phyloP scores from a whole-genome alignment of 2,888 invertebrate genomes.

The Lysandra bellargus region DNA sequence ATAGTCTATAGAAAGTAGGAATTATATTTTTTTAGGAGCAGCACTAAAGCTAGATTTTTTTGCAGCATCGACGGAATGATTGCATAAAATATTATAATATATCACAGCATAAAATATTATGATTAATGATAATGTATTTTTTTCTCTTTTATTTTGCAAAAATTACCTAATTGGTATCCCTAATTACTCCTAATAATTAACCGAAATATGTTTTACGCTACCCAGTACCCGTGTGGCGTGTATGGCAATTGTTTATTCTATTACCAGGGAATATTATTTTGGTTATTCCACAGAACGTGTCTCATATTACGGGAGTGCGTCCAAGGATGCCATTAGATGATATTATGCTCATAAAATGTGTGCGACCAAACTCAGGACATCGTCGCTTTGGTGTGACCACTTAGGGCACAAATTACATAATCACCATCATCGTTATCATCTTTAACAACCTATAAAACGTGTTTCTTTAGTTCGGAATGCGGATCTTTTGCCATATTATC shows the following conservation, averaged over 20 bases:
- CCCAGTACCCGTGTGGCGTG: neutral
- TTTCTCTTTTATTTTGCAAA: no score
- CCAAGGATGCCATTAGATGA: conserved; percentile 4
- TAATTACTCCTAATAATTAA: neutral
- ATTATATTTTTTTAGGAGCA: no score
- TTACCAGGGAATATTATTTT: neutral
- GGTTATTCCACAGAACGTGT: neutral
- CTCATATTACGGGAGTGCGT: neutral
- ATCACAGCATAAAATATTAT: no score
- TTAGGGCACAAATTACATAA: conserved; percentile 11
- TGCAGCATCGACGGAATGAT: no score
- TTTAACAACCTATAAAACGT: neutral
- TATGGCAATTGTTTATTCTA: neutral
- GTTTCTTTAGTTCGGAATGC: neutral
- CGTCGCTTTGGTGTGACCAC: conserved; percentile 9
- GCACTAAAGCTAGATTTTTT: no score
- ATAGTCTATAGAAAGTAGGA: no score
- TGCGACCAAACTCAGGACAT: conserved; percentile 5
- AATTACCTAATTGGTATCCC: neutral
- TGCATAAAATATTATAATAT: no score
- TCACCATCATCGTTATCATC: neutral
- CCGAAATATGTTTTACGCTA: neutral
- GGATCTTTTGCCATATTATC: neutral
- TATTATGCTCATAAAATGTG: conserved; percentile 13
- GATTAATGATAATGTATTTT: no score